phyloP scores from a whole-genome alignment of 2,113 vertebrate genomes.

The Anguilla japonica region DNA sequence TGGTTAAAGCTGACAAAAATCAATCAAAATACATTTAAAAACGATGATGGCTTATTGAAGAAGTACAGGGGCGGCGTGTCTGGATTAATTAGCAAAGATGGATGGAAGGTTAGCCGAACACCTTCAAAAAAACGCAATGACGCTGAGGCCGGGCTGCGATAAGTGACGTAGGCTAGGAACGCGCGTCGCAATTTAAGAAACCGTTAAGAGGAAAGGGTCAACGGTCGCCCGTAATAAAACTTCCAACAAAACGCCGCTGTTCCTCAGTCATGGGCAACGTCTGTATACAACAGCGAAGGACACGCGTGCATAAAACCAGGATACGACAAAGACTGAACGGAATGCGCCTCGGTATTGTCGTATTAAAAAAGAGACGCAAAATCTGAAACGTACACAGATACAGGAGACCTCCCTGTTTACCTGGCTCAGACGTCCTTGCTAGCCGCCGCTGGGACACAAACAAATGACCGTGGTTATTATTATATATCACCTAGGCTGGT shows the following conservation, averaged over 20 bases:
- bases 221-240: constrained; percentile 68
- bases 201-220: constrained; percentile 68
- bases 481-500: too few species aligned
- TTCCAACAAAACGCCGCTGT: constrained; percentile 28
- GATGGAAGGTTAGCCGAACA: constrained; percentile 46
- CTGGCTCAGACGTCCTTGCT: too few species aligned
- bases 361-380: not conserved
- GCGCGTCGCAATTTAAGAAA: constrained; percentile 71
- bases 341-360: not conserved
- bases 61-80: constrained; percentile 44
- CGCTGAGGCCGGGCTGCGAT: constrained; percentile 46
- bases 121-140: constrained; percentile 59
- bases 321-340: not conserved
- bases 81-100: constrained; percentile 65
- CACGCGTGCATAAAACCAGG: not conserved
- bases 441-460: too few species aligned
- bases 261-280: not conserved
- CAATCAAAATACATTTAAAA: constrained; percentile 92
- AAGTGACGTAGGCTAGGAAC: constrained; percentile 64
- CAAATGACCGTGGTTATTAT: too few species aligned
- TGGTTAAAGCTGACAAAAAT: constrained; percentile 92
- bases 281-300: not conserved
- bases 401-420: not conserved
- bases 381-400: not conserved
- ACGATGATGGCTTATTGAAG: constrained; percentile 78